Evolutionary conservation across 2,888 invertebrate genomes (phyloP).

Genomic region (Drosophila quasianomalipes): DNA sequence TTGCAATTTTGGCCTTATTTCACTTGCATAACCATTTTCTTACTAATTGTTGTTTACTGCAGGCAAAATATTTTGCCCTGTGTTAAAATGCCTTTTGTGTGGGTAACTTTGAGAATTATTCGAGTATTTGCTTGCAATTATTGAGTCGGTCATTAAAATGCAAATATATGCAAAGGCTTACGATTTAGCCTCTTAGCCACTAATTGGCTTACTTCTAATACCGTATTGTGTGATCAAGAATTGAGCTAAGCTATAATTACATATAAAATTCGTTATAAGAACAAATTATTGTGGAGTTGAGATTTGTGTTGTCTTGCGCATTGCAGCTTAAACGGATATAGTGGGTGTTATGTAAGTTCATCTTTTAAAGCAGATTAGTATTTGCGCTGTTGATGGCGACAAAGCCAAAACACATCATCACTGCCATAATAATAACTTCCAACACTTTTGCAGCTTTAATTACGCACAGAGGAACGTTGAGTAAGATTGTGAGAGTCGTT

Average conservation of each 20-base stretch:
- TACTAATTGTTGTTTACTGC: slow-evolving; percentile 69
- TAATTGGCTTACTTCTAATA: slow-evolving; percentile 24
- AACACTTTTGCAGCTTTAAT: slow-evolving; percentile 1
- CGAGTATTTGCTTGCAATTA: slow-evolving; percentile 22
- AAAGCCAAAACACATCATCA: not conserved
- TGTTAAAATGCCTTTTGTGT: slow-evolving; percentile 16
- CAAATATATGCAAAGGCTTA: not conserved
- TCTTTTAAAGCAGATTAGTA: not conserved
- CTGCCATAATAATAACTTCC: not conserved
- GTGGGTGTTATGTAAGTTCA: not conserved
- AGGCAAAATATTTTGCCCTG: slow-evolving; percentile 28
- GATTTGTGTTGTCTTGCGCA: not conserved
- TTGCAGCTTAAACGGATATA: not conserved
- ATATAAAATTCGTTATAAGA: not conserved
- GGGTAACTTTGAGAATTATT: slow-evolving; percentile 16
- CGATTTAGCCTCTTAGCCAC: slow-evolving; percentile 19
- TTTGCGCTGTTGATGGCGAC: not conserved
- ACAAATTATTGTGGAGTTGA: not conserved
- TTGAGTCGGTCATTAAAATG: not conserved
- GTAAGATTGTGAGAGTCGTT: slow-evolving; percentile 6
- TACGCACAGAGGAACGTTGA: not conserved
- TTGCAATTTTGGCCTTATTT: slow-evolving; percentile 58
- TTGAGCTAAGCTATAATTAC: not conserved
- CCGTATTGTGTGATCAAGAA: not conserved
- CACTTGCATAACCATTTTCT: slow-evolving; percentile 61